Base-by-base conservation (phyloP, 23 tunicate genomes). In the Styela plicata region DNA sequence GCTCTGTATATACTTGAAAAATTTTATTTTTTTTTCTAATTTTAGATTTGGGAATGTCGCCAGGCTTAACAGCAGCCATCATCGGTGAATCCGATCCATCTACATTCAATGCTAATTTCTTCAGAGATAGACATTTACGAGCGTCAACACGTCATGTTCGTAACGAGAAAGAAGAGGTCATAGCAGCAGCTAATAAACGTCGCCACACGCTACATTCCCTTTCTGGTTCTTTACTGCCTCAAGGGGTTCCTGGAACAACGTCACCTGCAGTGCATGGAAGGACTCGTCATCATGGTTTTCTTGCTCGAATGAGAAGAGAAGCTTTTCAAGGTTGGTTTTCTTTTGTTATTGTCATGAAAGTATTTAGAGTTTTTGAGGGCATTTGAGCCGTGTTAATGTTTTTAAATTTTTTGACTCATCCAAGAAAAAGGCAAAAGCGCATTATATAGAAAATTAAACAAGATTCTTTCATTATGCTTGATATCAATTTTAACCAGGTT, bases 41-140 rank as follows among this genome's bases (percentile, higher is more conserved):
- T 34, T 76, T 28, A 88, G 93, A 88, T 73, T 80, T 88, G 0
- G 85, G 93, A 34, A 65, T 88, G 63, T 88, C 93, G 1, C 93
- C 93, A 19, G 88, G 93, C 2, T 31, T 88, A 24, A 88, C 93
- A 17, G 87, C 93, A 1, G 93, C 93, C 34, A 88, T 88, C 34
- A 88, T 88, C 79, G 75, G 44, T 16, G 93, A 83, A 76, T 52
- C 82, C 23, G 93, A 76, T 25, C 63, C 81, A 0, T 19, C 31
- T 7, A 24, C 33, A 13, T 53, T 76, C 0, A 44, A 44, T 21
- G 31, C 63, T 7, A 53, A 25, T 76, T 23, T 44, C 26, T 7
- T 24, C 21, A 28, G 53, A 25, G 81, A 76, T 29, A 0, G 81
- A 20, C 16, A 53, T 53, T 27, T 26, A 0, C 81, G 81, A 26